Evolutionary conservation across 2,888 invertebrate species (phyloP).

Genomic region (Pomacea canaliculata): DNA sequence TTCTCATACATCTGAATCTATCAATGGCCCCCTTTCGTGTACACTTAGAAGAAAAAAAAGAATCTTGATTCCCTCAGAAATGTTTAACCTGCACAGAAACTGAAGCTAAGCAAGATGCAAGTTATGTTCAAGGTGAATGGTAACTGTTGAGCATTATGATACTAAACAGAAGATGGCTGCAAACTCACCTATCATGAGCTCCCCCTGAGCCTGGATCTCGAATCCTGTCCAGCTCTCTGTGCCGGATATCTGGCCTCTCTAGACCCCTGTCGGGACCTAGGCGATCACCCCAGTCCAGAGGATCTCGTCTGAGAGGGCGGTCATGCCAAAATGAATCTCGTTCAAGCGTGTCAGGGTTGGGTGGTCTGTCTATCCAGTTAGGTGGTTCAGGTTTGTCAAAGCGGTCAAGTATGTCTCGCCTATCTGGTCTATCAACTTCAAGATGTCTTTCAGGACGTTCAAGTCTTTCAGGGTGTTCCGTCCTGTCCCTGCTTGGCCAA

Average conservation of each 20-base stretch:
- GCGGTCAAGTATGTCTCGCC: not conserved
- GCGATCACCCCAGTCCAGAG: not conserved
- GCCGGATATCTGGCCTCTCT: slow-evolving; percentile 1
- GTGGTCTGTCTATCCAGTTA: slow-evolving; percentile 5
- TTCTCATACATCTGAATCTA: too few species aligned
- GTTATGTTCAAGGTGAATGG: too few species aligned
- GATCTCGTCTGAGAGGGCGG: not conserved
- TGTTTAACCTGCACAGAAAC: too few species aligned
- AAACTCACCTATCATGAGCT: slow-evolving; percentile 10
- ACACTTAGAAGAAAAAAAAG: too few species aligned
- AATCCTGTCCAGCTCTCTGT: slow-evolving; percentile 6
- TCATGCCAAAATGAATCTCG: slow-evolving; percentile 1
- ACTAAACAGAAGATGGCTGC: too few species aligned
- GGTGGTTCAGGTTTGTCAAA: slow-evolving; percentile 2
- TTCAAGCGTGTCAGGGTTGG: not conserved
- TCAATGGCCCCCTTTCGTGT: too few species aligned
- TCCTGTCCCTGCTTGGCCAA: not conserved
- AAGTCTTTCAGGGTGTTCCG: not conserved
- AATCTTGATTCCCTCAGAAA: too few species aligned
- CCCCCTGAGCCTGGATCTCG: slow-evolving; percentile 10
- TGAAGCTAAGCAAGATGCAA: too few species aligned
- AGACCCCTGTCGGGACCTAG: not conserved
- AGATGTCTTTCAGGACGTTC: not conserved
- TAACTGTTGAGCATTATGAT: too few species aligned
- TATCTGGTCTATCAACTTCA: not conserved